Conservation (phyloP, 2,113 vertebrate species). For the Gymnobelideus leadbeateri region DNA sequence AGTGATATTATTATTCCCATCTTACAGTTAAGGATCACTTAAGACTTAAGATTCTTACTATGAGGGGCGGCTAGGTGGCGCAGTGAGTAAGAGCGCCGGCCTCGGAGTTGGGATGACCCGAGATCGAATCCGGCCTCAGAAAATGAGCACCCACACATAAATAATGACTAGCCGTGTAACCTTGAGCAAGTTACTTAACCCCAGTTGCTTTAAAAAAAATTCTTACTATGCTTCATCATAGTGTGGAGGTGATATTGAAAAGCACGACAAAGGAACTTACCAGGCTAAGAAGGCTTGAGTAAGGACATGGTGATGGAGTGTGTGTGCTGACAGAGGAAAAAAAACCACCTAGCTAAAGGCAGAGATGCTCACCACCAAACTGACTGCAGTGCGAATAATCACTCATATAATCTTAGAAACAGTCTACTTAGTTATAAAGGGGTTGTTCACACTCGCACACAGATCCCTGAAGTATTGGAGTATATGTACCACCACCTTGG, state of each 20-base stretch:
- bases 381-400: not conserved
- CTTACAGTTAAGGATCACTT: not conserved
- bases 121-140: no score
- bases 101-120: no score
- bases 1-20: not conserved
- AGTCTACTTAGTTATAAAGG: not conserved
- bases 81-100: no score
- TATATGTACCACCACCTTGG: not conserved
- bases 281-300: not conserved
- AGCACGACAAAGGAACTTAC: no score
- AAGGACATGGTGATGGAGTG: not conserved
- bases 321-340: not conserved
- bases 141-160: no score
- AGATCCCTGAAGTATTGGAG: not conserved
- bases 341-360: not conserved
- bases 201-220: no score
- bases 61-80: no score
- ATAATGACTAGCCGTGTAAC: no score
- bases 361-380: not conserved
- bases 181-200: no score
- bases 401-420: not conserved
- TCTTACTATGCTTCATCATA: not conserved
- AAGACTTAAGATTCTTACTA: not conserved
- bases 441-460: not conserved
- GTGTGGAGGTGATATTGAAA: not conserved